Percentiles rank a stretch among this genome's conserved stretches.
Conservation (phyloP, 2,113 vertebrate species). For the Anolis carolinensis region DNA sequence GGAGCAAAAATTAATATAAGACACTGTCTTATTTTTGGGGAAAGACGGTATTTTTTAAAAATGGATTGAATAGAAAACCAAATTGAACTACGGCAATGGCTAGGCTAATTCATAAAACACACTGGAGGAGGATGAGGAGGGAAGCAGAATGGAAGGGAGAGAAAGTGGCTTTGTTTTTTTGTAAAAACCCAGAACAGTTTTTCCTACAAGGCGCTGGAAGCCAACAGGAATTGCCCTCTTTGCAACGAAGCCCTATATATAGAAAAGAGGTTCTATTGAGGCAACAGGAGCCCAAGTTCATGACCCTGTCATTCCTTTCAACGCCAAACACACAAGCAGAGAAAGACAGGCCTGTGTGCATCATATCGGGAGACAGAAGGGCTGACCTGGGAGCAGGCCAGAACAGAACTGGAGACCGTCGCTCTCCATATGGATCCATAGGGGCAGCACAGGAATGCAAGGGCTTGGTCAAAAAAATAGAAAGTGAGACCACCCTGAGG, state of each 20-base stretch:
- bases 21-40: no score
- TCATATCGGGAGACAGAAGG: background rate
- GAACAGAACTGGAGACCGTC: background rate
- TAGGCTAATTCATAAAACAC: background rate
- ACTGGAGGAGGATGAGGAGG: background rate
- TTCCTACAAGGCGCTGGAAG: background rate
- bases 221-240: background rate
- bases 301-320: background rate
- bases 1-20: no score
- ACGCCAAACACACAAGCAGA: slow-evolving; percentile 3
- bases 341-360: slow-evolving; percentile 7
- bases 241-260: rapidly evolving
- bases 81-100: no score
- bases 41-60: background rate
- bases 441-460: background rate
- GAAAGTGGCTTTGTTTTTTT: no score
- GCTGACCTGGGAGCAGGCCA: background rate
- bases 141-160: no score
- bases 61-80: background rate
- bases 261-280: slow-evolving; percentile 5
- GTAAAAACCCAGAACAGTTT: background rate
- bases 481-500: background rate
- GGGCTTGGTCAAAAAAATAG: background rate
- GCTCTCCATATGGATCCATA: background rate
- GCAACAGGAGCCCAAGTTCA: background rate